These are phyloP conservation scores for Hirundichthys speculiger DNA, from an alignment of 2,113 vertebrate species.

Conservation along the genomic window DNA sequence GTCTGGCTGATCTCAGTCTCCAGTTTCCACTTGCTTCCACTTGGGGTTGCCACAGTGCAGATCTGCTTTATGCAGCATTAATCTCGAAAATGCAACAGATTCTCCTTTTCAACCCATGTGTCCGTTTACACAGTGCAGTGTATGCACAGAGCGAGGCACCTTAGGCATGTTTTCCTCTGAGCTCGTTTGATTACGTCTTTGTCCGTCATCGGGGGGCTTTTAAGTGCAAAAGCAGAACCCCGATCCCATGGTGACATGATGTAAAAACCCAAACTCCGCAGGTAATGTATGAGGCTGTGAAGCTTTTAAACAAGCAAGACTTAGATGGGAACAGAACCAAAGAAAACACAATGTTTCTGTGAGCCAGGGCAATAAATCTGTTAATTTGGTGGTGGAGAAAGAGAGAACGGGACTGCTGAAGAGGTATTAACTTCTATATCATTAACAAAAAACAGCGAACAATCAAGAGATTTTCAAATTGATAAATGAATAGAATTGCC, in stretches of 20 bases:
- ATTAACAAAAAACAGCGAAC: background rate
- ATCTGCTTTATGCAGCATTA: constrained; percentile 6
- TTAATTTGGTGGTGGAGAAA: constrained; percentile 52
- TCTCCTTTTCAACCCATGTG: background rate
- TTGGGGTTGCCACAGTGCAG: constrained; percentile 39
- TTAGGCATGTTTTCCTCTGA: constrained; percentile 38
- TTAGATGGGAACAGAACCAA: constrained; percentile 72
- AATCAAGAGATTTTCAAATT: constrained; percentile 3
- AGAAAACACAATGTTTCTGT: constrained; percentile 70
- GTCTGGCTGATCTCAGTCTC: no score
- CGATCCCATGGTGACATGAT: constrained; percentile 68
- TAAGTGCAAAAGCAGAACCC: constrained; percentile 73
- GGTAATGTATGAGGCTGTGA: constrained; percentile 71
- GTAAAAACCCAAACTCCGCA: constrained; percentile 51
- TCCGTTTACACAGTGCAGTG: constrained; percentile 33
- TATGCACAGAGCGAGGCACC: constrained; percentile 9
- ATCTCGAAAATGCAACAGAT: background rate
- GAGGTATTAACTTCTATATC: constrained; percentile 32
- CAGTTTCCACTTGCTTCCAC: constrained; percentile 24
- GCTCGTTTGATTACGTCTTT: constrained; percentile 74
- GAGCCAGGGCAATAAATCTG: constrained; percentile 41
- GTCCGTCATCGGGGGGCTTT: constrained; percentile 79
- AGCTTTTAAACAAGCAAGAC: constrained; percentile 74
- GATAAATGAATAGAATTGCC: constrained; percentile 1
- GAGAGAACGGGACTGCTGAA: constrained; percentile 44